phyloP scores from a whole-genome alignment of 2,113 vertebrate genomes.

The Crotalus helleri region DNA sequence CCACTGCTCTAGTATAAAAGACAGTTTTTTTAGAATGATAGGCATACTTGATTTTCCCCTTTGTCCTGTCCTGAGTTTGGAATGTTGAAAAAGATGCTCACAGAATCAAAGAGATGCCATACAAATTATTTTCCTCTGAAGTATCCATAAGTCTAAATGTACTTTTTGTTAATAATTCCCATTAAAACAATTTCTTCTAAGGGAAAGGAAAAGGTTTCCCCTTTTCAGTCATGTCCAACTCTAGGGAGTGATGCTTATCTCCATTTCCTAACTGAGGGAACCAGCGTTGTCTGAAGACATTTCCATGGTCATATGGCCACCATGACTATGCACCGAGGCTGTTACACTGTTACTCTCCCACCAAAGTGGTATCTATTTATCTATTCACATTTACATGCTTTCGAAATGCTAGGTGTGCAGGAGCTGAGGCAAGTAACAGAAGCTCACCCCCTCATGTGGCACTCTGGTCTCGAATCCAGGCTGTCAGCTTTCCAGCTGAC shows the following conservation, averaged over 20 bases:
- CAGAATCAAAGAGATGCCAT: neutral
- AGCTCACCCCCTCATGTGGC: neutral
- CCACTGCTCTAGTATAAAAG: slow-evolving; percentile 53
- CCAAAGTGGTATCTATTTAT: neutral
- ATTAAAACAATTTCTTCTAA: neutral
- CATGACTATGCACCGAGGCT: neutral
- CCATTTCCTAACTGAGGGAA: neutral
- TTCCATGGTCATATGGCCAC: neutral
- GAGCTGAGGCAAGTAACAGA: neutral
- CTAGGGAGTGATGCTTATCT: neutral
- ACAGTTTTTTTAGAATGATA: slow-evolving; percentile 55
- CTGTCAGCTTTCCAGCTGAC: neutral
- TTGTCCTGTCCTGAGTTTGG: slow-evolving; percentile 27
- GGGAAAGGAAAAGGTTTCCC: neutral
- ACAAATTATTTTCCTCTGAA: neutral
- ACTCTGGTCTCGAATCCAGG: neutral
- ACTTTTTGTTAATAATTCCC: neutral
- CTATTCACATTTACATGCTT: neutral
- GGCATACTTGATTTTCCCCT: slow-evolving; percentile 58
- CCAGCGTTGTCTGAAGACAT: neutral
- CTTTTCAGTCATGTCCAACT: neutral
- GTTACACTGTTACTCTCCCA: neutral
- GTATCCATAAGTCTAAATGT: neutral
- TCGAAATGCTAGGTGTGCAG: neutral
- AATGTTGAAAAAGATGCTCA: neutral